Conservation (phyloP, 2,888 invertebrate genomes). For the Melieria crassipennis region DNA sequence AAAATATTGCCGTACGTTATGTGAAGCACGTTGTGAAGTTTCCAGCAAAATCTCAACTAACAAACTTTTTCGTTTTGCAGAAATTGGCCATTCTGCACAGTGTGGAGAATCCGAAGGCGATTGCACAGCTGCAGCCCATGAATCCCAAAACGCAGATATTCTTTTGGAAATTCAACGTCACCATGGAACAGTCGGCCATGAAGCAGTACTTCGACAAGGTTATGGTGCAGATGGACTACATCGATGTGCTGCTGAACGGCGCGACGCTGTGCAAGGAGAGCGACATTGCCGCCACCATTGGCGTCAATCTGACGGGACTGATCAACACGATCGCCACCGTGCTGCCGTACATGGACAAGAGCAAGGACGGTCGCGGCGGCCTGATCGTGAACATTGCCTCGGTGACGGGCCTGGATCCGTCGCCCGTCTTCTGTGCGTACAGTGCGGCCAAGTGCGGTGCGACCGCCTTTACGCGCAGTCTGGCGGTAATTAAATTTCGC, state of each 20-base stretch:
- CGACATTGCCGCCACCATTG: slow-evolving; percentile 40
- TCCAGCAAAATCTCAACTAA: too few relatives aligned
- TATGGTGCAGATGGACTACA: slow-evolving; percentile 29
- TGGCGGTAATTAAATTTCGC: slow-evolving; percentile 47
- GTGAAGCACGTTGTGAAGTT: too few relatives aligned
- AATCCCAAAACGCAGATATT: slow-evolving; percentile 48
- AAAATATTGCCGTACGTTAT: slow-evolving; percentile 49
- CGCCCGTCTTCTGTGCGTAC: slow-evolving; percentile 52
- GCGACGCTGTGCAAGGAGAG: slow-evolving; percentile 44
- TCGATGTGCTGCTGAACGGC: slow-evolving; percentile 48
- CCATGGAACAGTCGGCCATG: slow-evolving; percentile 52
- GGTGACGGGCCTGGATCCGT: slow-evolving; percentile 48
- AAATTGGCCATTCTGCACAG: slow-evolving; percentile 56
- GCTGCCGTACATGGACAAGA: slow-evolving; percentile 57
- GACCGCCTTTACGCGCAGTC: slow-evolving; percentile 56
- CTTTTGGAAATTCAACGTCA: slow-evolving; percentile 52
- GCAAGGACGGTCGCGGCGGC: slow-evolving; percentile 56
- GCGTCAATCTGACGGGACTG: slow-evolving; percentile 43
- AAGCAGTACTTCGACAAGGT: slow-evolving; percentile 54
- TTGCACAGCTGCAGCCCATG: slow-evolving; percentile 47
- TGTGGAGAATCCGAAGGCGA: slow-evolving; percentile 48
- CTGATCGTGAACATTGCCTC: slow-evolving; percentile 59
- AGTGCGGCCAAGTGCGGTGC: slow-evolving; percentile 57
- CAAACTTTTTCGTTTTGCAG: slow-evolving; percentile 38
- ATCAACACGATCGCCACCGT: slow-evolving; percentile 49